Base-by-base conservation (phyloP, 2,113 vertebrate genomes). In the Serinus canaria region DNA sequence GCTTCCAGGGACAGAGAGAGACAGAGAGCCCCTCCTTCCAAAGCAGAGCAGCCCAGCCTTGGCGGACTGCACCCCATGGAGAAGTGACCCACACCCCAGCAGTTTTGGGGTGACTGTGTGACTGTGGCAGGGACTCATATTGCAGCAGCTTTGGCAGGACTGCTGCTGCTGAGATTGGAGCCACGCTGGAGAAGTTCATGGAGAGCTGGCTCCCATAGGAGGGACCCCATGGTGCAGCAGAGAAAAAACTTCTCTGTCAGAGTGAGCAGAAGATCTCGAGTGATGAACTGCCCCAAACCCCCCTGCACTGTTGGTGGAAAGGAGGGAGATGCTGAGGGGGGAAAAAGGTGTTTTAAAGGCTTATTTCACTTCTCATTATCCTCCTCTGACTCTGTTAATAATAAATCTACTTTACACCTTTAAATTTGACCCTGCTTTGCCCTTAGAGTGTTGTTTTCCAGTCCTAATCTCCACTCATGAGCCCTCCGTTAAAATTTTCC, bases 251-350 rank as follows among this genome's bases (percentile, higher is more conserved):
- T 13, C 41, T 39, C 13, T 37, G 11, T 6, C 19, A 7, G 13
- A 31, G 13, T 2, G 5, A 31, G 25, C 10, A 66, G 18, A 19
- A 49, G 17, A n/a, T 31, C 41, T 46, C 1, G 0, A 67, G 27
- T 10, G 3, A 46, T 4, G 16, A 55, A 11, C 50, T 46, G 41
- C 37, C 16, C 21, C 19, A 53, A 15, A 30, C 2, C 12, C 25
- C 39, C 39, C 39, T 53, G 60, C 1, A 0, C 59, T n/a, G 14
- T 37, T 0, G 0, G 12, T 67, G 41, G 21, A 10, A 55, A 46
- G 13, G 13, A 37, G 16, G 5, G 33, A 67, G 33, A 25, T 16
- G 6, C 21, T 55, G 20, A 53, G 52, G 28, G 31, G 8, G 11
- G 9, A 4, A 46, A 67, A 67, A 37, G 15, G 33, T 37, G 5